Evolutionary conservation across 2,797 vertebrate species (phyloP).

Genomic region (Sardinella longiceps): DNA sequence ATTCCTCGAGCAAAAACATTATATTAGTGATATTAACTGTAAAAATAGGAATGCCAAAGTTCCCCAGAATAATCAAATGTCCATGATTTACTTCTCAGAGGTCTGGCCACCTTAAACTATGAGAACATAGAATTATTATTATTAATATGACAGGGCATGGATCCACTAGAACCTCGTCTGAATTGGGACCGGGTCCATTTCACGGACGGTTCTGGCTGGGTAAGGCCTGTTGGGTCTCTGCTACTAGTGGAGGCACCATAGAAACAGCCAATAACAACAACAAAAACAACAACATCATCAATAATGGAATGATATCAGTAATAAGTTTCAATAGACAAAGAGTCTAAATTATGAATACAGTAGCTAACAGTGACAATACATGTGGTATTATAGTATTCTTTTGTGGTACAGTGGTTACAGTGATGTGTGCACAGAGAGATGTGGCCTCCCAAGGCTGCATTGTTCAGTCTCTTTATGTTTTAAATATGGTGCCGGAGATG

Average conservation of each 20-base stretch:
- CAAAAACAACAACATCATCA: background rate
- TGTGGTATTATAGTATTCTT: background rate
- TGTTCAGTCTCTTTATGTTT: background rate
- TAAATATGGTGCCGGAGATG: background rate
- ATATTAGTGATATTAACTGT: too few relatives aligned
- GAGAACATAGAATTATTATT: too few relatives aligned
- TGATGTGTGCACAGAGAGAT: background rate
- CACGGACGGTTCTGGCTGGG: background rate
- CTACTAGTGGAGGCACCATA: constrained; percentile 1
- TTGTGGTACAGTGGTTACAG: background rate
- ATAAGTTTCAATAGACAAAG: background rate
- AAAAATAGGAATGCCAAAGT: too few relatives aligned
- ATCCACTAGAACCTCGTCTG: background rate
- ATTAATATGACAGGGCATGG: background rate
- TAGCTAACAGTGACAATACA: background rate
- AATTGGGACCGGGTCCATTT: background rate
- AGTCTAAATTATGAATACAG: background rate
- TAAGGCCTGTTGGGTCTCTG: background rate
- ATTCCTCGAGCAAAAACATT: too few relatives aligned
- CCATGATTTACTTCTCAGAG: too few relatives aligned
- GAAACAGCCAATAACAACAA: background rate
- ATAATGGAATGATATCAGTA: too few relatives aligned
- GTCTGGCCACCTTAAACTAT: too few relatives aligned
- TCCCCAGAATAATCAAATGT: too few relatives aligned
- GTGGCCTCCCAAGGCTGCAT: background rate